Evolutionary conservation across 1,140 invertebrate genomes (phyloP), one percentile per base, ranked within the genome.

Genomic region (Chironomus tepperi): DNA sequence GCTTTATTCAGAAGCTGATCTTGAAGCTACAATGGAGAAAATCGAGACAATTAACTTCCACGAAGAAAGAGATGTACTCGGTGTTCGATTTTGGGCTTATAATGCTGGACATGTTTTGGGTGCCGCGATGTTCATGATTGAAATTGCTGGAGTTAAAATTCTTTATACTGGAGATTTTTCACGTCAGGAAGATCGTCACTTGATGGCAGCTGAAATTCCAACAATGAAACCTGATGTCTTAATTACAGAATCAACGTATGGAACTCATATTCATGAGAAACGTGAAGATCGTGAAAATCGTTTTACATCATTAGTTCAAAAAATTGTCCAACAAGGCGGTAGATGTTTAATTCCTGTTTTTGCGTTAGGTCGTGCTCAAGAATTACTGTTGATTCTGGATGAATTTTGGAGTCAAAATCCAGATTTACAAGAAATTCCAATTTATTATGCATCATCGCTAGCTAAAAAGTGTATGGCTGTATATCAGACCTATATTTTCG

Each of bases 391-490:
- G 3, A 99, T 99, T 80, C 84, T 98, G 77, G 98, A 99, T 84
- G 98, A 99, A 83, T 99, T 96, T 84, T 99, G 98, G 98, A 90
- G 93, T 70, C 90, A 93, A 73, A 98, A 99, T 86, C 97, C 97
- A 0, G 98, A 99, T 85, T 84, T 99, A 1, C 97, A 99, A 78
- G 96, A 99, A 82, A 96, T 99, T 78, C 98, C 98, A 0, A 99
- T 99, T 77, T 99, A 99, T 85, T 99, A 99, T 85, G 98, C 98
- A 0, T 98, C 97, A 0, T 98, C 97, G 0, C 84, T 99, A 57
- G 98, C 98, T 2, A 99, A 99, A 83, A 99, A 99, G 81, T 99
- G 98, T 81, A 99, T 99, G 97, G 93, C 96, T 75, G 98, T 99
- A 0, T 99, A 99, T 85, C 98, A 99, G 83, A 99, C 98, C 0